Base-by-base conservation (phyloP, 2,113 vertebrate species). In the Ctenodactylus gundi region DNA sequence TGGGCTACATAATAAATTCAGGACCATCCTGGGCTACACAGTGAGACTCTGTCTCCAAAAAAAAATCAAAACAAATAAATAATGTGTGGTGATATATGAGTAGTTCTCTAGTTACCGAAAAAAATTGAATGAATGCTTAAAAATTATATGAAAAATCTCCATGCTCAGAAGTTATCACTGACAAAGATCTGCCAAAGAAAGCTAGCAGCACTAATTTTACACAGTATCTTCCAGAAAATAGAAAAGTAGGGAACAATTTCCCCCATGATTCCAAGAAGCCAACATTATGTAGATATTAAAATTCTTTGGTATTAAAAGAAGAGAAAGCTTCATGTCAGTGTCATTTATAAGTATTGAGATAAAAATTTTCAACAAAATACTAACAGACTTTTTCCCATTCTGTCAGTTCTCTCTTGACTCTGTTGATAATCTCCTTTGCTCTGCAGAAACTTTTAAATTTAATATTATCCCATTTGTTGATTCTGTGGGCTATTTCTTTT, bases 41-140 rank as follows among this genome's bases (percentile, higher is more conserved):
- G n/a, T n/a, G n/a, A n/a, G n/a, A n/a, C n/a, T n/a, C n/a, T n/a
- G n/a, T n/a, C n/a, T n/a, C n/a, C n/a, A n/a, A n/a, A n/a, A n/a
- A n/a, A n/a, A n/a, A n/a, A n/a, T n/a, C n/a, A n/a, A n/a, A n/a
- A n/a, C n/a, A n/a, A n/a, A n/a, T n/a, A n/a, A n/a, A n/a, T n/a
- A n/a, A n/a, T n/a, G n/a, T n/a, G n/a, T n/a, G n/a, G n/a, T n/a
- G n/a, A n/a, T n/a, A 76, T 68, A 23, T 60, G 15, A 88, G 39
- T 60, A 65, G 49, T 75, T n/a, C 25, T 44, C 60, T 73, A 60
- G 34, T 31, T 68, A 86, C 25, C 36, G 60, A 76, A 85, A 11
- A n/a, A 86, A 82, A 62, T 81, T 95, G 29, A 88, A 75, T 67
- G 80, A 58, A 13, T 46, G 76, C 25, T 65, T 86, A 73, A 67